Conservation (phyloP, 1,140 invertebrate genomes). For the Carcinoscorpius rotundicauda region DNA sequence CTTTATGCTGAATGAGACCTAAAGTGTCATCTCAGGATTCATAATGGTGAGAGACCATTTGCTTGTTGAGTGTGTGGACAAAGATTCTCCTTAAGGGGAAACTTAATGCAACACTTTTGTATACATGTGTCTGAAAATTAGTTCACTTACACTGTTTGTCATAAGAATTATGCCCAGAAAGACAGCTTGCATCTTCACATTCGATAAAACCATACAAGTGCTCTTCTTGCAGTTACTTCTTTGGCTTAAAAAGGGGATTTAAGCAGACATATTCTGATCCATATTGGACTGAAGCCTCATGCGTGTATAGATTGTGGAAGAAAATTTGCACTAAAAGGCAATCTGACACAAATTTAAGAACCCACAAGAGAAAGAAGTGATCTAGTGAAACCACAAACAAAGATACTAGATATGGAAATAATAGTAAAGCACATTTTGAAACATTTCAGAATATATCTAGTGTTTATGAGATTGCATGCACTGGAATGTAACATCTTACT, state of each 20-base stretch:
- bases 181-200: constrained; percentile 17
- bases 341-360: constrained; percentile 14
- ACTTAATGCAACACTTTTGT: constrained; percentile 18
- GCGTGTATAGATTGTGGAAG: constrained; percentile 41
- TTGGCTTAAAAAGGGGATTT: constrained; percentile 43
- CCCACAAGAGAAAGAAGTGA: background rate
- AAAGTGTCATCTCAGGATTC: constrained; percentile 32
- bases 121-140: constrained; percentile 16
- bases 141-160: constrained; percentile 16
- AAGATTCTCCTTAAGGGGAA: constrained; percentile 26
- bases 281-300: constrained; percentile 38
- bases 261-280: constrained; percentile 41
- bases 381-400: too few relatives aligned
- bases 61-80: constrained; percentile 32
- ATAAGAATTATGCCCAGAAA: constrained; percentile 18
- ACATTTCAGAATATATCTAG: background rate
- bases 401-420: background rate
- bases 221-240: constrained; percentile 38
- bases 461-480: too few relatives aligned
- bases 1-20: constrained; percentile 35
- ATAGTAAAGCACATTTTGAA: background rate
- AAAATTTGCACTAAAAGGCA: constrained; percentile 30
- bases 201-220: constrained; percentile 37
- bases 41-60: constrained; percentile 36
- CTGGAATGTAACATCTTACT: too few relatives aligned